These are phyloP conservation scores for Polydrusus pterygomalis DNA, from an alignment of 2,888 invertebrate species.

Conservation along the genomic window DNA sequence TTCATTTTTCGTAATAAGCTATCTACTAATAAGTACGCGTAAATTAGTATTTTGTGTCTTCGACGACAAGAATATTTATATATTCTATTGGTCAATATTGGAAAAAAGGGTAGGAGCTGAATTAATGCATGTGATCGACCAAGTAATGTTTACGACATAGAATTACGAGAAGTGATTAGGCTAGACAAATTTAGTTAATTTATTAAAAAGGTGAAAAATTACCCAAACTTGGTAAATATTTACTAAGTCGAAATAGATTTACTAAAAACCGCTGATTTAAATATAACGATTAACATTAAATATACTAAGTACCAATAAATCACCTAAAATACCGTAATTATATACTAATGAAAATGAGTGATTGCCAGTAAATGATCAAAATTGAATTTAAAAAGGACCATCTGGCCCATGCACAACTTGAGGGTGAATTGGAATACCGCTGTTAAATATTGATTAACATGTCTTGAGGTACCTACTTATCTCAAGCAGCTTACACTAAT, in stretches of 20 bases:
- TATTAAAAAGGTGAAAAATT: not conserved
- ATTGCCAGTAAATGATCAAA: no score
- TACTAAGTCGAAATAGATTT: not conserved
- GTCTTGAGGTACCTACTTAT: no score
- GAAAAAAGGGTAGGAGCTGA: conserved; percentile 10
- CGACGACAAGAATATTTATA: conserved; percentile 8
- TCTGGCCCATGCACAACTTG: no score
- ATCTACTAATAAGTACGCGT: not conserved
- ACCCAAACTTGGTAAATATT: not conserved
- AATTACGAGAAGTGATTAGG: conserved; percentile 17
- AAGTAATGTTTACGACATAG: conserved; percentile 5
- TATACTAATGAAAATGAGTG: no score
- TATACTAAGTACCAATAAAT: no score
- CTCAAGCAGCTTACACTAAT: no score
- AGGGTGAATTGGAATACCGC: no score
- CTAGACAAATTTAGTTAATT: not conserved
- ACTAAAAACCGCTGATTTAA: not conserved
- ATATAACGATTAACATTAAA: no score
- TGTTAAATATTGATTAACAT: no score
- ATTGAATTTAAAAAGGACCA: no score
- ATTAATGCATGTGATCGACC: no score
- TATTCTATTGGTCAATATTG: not conserved
- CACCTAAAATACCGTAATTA: no score
- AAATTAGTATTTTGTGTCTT: not conserved
- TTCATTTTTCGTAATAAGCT: conserved; percentile 53